Evolutionary conservation across 2,113 vertebrate species (phyloP), one percentile per base, ranked within the genome.

Genomic region (Aramus guarauna): DNA sequence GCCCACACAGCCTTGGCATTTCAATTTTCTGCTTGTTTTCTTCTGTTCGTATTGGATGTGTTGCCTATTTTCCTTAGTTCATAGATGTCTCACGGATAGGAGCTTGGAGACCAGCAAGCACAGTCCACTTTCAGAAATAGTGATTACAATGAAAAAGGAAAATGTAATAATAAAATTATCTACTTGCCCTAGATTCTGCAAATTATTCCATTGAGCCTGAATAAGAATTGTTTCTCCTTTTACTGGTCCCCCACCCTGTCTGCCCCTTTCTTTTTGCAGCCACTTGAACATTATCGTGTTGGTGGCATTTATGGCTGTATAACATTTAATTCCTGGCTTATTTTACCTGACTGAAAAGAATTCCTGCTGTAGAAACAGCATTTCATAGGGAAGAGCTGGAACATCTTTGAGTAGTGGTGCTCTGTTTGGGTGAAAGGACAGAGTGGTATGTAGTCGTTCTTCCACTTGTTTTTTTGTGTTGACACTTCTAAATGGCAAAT

Each of bases 11-110:
- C 37, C 63, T 77, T 95, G 78, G 63, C 71, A 63, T 83, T 91
- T 95, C 85, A 66, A 94, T 96, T 93, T 95, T 96, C 67, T 79
- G 36, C 67, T 92, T 26, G 23, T 92, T 96, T 96, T 93, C 90
- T 95, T 85, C 73, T 78, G 69, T 91, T 91, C 1, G 0, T 64
- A 72, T 88, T 2, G 9, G 45, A 88, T 78, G 17, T 9, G 9
- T 90, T 93, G 69, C 45, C 71, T 64, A 0, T 96, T 94, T 96
- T 85, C 58, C 1, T 2, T 71, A 71, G 71, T 83, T 93, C 63
- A 19, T 66, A 72, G 78, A 66, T 88, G 26, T 77, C 55, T 90
- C 23, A 4, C 41, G 69, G 85, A 83, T 88, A 53, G 90, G 67
- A 83, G 37, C 50, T 75, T 91, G 68, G 67, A 92, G 20, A 84